A percentile compares a stretch with the other conserved stretches of the same genome.
These are phyloP conservation scores for Cynopterus sphinx DNA, from an alignment of 2,797 vertebrate species.

Conservation along the genomic window DNA sequence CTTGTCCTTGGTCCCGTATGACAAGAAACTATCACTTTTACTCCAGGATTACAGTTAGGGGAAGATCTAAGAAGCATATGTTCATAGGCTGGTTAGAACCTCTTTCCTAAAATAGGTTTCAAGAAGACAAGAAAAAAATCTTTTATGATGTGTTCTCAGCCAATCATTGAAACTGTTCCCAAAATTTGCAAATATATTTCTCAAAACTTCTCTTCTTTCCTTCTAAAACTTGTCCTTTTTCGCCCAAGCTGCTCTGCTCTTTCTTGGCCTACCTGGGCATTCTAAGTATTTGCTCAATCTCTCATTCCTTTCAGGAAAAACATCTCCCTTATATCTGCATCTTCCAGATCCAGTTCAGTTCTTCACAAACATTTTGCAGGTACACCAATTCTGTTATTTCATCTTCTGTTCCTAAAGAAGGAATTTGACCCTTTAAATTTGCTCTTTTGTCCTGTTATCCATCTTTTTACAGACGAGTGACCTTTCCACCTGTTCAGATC, in stretches of 20 bases:
- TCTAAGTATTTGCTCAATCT: not conserved
- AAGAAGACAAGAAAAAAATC: not conserved
- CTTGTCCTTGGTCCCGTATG: not conserved
- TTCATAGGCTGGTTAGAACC: not conserved
- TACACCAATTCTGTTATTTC: not conserved
- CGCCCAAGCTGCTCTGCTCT: not conserved
- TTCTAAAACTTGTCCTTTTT: not conserved
- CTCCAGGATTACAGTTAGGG: not conserved
- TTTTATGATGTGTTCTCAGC: not conserved
- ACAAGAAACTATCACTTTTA: not conserved
- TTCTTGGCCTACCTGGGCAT: not conserved
- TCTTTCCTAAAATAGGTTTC: conserved; percentile 33
- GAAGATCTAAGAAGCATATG: not conserved
- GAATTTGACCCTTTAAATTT: not conserved
- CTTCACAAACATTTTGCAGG: not conserved
- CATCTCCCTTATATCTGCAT: not conserved
- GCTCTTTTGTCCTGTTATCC: not conserved
- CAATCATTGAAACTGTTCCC: not conserved
- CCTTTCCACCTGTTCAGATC: not conserved
- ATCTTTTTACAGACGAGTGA: not conserved
- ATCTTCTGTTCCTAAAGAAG: not conserved
- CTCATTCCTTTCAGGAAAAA: not conserved
- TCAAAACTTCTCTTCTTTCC: conserved; percentile 16
- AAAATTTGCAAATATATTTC: not conserved
- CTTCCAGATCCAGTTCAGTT: not conserved